Evolutionary conservation across 1,140 invertebrate genomes (phyloP).

Genomic region (Drosophila serrata): DNA sequence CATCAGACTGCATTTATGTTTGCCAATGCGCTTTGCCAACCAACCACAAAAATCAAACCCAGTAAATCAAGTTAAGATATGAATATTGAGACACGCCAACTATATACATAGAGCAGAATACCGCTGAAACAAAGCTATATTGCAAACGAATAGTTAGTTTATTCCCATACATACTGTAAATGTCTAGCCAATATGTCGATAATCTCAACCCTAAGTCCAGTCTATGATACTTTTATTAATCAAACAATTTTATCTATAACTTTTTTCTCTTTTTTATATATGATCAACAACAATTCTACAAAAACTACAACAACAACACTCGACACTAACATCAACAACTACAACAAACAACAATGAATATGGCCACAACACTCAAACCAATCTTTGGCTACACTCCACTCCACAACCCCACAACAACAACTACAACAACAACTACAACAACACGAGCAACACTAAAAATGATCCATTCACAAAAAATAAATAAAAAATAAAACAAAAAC

Average conservation of each 20-base stretch:
- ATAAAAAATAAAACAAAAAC: conserved; percentile 19
- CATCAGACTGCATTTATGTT: conserved; percentile 35
- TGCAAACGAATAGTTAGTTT: conserved; percentile 41
- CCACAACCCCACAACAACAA: conserved; percentile 41
- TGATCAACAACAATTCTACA: conserved; percentile 51
- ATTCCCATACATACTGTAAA: conserved; percentile 37
- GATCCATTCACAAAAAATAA: conserved; percentile 76
- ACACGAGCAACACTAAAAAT: conserved; percentile 79
- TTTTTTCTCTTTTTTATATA: conserved; percentile 80
- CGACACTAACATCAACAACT: conserved; percentile 53
- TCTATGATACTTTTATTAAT: conserved; percentile 69
- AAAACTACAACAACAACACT: conserved; percentile 59
- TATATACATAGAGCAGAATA: conserved; percentile 43
- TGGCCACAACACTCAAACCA: conserved; percentile 51
- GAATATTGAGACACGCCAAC: conserved; percentile 22
- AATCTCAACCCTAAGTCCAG: conserved; percentile 34
- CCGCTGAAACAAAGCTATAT: conserved; percentile 37
- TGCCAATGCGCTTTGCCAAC: conserved; percentile 49
- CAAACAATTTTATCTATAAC: conserved; percentile 76
- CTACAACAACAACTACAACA: conserved; percentile 60
- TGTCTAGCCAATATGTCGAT: conserved; percentile 37
- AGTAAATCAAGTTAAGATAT: conserved; percentile 10
- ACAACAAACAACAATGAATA: conserved; percentile 60
- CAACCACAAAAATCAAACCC: not conserved
- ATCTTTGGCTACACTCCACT: conserved; percentile 41